Conservation (phyloP, 2,888 invertebrate genomes). For the Chesias legatella region DNA sequence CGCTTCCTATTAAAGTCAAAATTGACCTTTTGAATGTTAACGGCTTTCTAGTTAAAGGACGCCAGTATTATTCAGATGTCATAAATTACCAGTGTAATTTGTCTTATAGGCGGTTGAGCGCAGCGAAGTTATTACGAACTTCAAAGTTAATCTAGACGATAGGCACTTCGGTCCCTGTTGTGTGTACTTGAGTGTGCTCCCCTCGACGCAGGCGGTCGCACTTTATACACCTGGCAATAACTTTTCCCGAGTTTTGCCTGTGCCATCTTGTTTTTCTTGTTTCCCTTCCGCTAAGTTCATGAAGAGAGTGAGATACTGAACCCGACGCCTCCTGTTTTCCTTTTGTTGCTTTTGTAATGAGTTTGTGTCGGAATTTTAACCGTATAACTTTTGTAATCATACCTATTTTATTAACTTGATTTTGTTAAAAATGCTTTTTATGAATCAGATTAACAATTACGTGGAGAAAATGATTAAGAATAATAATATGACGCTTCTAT, state of each 20-base stretch:
- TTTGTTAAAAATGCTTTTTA: no score
- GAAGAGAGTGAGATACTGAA: conserved; percentile 26
- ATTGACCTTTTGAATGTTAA: no score
- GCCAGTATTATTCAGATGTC: conserved; percentile 28
- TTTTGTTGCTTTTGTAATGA: conserved; percentile 22
- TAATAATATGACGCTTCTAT: no score
- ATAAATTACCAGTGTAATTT: conserved; percentile 28
- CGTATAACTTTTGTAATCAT: conserved; percentile 3
- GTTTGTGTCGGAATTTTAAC: neutral
- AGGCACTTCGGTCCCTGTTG: conserved; percentile 26
- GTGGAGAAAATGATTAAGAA: no score
- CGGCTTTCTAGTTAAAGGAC: no score
- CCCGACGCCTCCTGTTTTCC: conserved; percentile 19
- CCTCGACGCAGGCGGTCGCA: conserved; percentile 31
- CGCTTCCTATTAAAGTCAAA: no score
- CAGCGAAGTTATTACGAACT: conserved; percentile 24
- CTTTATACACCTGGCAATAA: conserved; percentile 32
- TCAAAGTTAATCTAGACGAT: conserved; percentile 30
- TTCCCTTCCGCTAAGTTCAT: conserved; percentile 29
- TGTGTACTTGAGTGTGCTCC: conserved; percentile 23
- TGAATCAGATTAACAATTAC: no score
- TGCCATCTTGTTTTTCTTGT: conserved; percentile 34
- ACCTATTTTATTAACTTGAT: no score
- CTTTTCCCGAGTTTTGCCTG: conserved; percentile 28
- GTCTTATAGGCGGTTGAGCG: conserved; percentile 23